Evolutionary conservation across 2,113 vertebrate species (phyloP), one percentile per base, ranked within the genome.

Genomic region (Lucifuga dentata): DNA sequence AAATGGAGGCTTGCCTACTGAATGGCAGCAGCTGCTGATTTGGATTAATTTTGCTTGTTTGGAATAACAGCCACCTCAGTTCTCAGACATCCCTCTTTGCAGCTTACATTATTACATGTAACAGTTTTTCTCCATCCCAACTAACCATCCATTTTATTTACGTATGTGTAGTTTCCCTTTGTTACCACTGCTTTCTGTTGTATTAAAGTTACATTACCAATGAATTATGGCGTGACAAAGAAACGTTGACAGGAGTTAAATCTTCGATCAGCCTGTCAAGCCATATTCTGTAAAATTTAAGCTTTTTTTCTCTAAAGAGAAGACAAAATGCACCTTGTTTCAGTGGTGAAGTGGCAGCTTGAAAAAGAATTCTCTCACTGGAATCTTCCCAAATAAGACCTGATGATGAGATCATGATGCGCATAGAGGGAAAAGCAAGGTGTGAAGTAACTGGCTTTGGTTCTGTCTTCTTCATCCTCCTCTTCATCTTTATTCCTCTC

Each of bases 401-500:
- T 2, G 10, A 51, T 88, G 87, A 89, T 86, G 86, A 91, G 62
- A 85, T 80, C 83, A 76, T 61, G 11, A 81, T 86, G 85, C 78
- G 85, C 86, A 87, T 78, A 84, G 88, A 91, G 88, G 87, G 86
- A 78, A 60, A 55, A 36, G 7, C 3, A 8, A 55, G 52, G 60
- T 29, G 51, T 69, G 61, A 59, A 80, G 65, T 53, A 11, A 46
- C 48, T 73, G 69, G 56, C 77, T 88, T 78, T 83, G 68, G 40
- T 52, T 82, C 60, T 65, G 23, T 9, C 5, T n/a, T 67, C 52
- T 13, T n/a, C n/a, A n/a, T 0, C 58, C n/a, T 64, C 45, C 7
- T 49, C 36, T 38, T 11, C 39, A 1, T 53, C 15, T 23, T 24
- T 2, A 9, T 29, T 5, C n/a, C 9, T 21, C 24, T 55, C 5